Percentiles rank a stretch among this genome's conserved stretches.
These are phyloP conservation scores for Lasaia peninsularis DNA, from an alignment of 1,140 invertebrate genomes.

Conservation along the genomic window DNA sequence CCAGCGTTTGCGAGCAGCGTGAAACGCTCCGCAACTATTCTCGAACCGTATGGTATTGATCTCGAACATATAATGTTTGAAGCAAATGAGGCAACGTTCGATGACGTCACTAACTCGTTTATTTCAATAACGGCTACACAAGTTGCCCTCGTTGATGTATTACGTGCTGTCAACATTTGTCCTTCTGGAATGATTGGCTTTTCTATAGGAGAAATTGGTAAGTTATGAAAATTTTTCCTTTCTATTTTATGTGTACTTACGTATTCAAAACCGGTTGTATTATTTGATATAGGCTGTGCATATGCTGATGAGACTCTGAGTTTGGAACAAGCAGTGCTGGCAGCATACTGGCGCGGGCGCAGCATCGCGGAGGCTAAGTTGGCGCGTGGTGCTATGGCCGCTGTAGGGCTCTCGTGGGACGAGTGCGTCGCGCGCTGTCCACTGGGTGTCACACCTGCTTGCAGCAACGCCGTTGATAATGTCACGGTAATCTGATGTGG, in stretches of 20 bases:
- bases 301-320: slow-evolving; percentile 97
- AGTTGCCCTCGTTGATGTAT: too few species aligned
- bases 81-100: too few species aligned
- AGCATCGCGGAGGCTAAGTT: slow-evolving; percentile 88
- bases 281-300: slow-evolving; percentile 82
- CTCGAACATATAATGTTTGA: not conserved
- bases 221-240: too few species aligned
- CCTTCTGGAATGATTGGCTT: too few species aligned
- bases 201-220: too few species aligned
- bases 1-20: not conserved
- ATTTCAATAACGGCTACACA: not conserved
- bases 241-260: too few species aligned
- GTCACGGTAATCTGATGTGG: too few species aligned
- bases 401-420: slow-evolving; percentile 91
- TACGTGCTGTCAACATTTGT: not conserved
- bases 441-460: slow-evolving; percentile 85
- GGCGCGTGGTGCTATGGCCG: slow-evolving; percentile 87
- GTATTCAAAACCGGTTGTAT: too few species aligned
- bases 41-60: slow-evolving; percentile 2
- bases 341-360: slow-evolving; percentile 94
- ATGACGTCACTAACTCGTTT: not conserved
- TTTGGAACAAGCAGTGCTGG: slow-evolving; percentile 91
- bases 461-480: too few species aligned
- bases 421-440: slow-evolving; percentile 86
- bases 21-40: not conserved